Conservation (phyloP, 2,797 vertebrate genomes). For the Poecilia gillii region DNA sequence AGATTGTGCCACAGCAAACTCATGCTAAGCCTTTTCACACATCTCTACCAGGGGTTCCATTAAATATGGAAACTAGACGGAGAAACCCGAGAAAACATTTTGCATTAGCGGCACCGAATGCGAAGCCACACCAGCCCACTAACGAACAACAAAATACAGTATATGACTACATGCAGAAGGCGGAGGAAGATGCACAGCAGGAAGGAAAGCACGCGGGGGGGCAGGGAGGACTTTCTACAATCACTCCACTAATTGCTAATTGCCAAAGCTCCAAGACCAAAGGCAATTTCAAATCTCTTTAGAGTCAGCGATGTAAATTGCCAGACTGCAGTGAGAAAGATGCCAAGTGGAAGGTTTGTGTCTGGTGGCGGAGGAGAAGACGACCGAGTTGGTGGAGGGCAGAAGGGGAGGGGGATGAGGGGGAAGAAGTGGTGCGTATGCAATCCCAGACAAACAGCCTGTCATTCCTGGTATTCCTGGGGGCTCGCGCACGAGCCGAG, state of each 20-base stretch:
- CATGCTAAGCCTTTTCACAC: neutral
- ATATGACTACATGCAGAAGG: conserved; percentile 43
- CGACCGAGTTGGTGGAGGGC: conserved; percentile 51
- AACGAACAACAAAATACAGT: conserved; percentile 24
- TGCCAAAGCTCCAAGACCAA: conserved; percentile 77
- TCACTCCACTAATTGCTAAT: conserved; percentile 81
- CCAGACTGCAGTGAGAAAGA: conserved; percentile 67
- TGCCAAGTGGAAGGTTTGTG: conserved; percentile 39
- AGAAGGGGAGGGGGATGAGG: conserved; percentile 15
- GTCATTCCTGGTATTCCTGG: conserved; percentile 77
- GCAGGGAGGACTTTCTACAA: conserved; percentile 64
- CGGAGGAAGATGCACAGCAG: conserved; percentile 71
- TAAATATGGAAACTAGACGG: conserved; percentile 1
- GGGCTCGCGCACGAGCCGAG: conserved; percentile 61
- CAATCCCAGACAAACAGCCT: conserved; percentile 83
- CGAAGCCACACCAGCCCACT: conserved; percentile 25
- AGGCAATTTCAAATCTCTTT: conserved; percentile 82
- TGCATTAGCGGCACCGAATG: conserved; percentile 36
- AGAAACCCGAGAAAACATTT: conserved; percentile 13
- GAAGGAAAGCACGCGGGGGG: conserved; percentile 64
- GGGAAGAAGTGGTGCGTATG: conserved; percentile 61
- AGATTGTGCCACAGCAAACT: neutral
- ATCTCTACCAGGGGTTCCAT: neutral
- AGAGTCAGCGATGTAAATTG: conserved; percentile 77
- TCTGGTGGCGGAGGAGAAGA: conserved; percentile 16